Evolutionary conservation across 2,113 vertebrate species (phyloP).

Genomic region (Podilymbus podiceps): DNA sequence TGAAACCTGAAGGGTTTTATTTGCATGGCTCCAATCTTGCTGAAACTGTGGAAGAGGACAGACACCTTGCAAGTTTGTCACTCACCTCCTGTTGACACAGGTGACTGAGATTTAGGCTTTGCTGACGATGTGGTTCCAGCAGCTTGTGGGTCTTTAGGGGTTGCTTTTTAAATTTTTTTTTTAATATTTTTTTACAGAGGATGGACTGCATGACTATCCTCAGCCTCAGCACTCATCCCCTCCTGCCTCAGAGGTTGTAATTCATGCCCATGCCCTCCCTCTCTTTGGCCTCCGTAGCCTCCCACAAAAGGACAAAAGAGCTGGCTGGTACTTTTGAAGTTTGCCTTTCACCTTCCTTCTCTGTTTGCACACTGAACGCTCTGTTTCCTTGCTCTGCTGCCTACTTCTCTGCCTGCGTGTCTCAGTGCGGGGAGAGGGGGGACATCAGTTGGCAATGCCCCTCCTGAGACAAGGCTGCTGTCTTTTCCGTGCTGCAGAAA

Average conservation of each 20-base stretch:
- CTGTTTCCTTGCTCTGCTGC: background rate
- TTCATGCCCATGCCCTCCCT: background rate
- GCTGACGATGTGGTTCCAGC: background rate
- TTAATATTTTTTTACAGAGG: background rate
- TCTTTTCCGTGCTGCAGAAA: background rate
- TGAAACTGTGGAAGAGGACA: background rate
- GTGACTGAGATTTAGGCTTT: background rate
- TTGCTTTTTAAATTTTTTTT: background rate
- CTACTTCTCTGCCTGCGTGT: background rate
- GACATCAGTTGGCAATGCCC: background rate
- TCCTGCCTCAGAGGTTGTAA: background rate
- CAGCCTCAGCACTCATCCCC: background rate
- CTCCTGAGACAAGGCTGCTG: background rate
- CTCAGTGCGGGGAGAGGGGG: background rate
- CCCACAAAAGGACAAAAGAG: background rate
- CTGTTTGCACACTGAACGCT: background rate
- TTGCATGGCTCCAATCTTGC: background rate
- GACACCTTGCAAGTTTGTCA: background rate
- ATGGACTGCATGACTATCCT: background rate
- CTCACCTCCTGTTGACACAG: fast-evolving
- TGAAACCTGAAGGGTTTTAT: background rate
- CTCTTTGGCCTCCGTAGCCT: background rate
- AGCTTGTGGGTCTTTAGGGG: background rate
- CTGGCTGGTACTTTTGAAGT: background rate
- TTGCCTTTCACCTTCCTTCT: background rate